Evolutionary conservation across 2,888 invertebrate species (phyloP), one percentile per base, ranked within the genome.

Genomic region (Notocelia uddmanniana): DNA sequence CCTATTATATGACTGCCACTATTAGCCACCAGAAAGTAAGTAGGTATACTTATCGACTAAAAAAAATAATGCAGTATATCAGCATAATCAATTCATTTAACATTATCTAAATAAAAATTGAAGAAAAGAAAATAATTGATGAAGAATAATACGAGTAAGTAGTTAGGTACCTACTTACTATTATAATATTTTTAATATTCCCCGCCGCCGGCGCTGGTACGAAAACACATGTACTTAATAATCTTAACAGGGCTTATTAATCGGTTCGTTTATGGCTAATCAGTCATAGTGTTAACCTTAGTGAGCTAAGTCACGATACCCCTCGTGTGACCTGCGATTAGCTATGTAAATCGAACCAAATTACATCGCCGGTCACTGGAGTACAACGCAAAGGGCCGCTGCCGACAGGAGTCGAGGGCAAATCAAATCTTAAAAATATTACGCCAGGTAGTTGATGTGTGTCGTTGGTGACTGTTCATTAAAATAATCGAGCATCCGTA

Each of bases 301-400:
- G 59, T 69, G 64, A 77, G 74, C 70, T 75, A 73, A 78, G 79
- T 78, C 79, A 79, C 78, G 80, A 80, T 37, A 70, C 55, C 77
- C 79, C 83, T 75, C 84, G 83, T 87, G 85, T 85, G 86, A 83
- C 83, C 80, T 76, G 78, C 86, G 86, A 85, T 90, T 89, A 89
- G 81, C 79, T 85, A 89, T 90, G 88, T 85, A 87, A 89, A 89
- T 90, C 84, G 76, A 78, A 79, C 79, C 82, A 82, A 83, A 82
- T 85, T 83, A 83, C 81, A 80, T 80, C 78, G 78, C 80, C 79
- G 80, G 84, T 84, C 87, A 62, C 26, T 54, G 62, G 60, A 68
- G 52, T 52, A 45, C 15, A 52, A 23, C 19, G 23, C 41, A 19
- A 86, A 89, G 87, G 84, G 76, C 78, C 74, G 75, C 74, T 74